Percentiles rank a stretch among this genome's conserved stretches.
Evolutionary conservation across 64 coral and sea anemone genomes (phyloP).

Genomic region (Exaiptasia diaphana): DNA sequence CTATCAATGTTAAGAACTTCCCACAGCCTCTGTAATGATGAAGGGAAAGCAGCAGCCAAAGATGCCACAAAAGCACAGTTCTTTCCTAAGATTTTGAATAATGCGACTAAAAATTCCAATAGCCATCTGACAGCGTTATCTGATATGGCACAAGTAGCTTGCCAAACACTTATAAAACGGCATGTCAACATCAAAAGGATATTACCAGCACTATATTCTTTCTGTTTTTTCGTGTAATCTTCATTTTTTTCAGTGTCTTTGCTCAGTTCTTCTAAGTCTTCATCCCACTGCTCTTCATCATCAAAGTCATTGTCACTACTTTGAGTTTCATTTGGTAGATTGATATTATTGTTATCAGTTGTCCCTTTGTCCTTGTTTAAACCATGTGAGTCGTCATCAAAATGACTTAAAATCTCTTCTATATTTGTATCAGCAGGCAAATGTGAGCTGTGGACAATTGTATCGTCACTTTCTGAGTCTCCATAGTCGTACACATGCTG

Average conservation of each 20-base stretch:
- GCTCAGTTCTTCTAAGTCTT: neutral
- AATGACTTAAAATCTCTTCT: neutral
- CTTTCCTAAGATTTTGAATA: neutral
- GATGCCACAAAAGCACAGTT: neutral
- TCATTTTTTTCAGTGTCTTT: neutral
- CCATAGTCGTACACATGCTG: neutral
- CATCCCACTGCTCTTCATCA: neutral
- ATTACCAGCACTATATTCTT: neutral
- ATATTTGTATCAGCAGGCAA: neutral
- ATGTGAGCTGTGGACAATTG: too few species aligned
- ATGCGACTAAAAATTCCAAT: neutral
- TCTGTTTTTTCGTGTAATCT: neutral
- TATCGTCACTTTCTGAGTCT: too few species aligned
- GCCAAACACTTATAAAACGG: neutral
- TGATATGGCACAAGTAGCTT: neutral
- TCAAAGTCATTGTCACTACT: neutral
- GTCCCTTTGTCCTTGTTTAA: neutral
- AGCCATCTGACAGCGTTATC: neutral
- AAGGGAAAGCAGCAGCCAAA: constrained; percentile 16
- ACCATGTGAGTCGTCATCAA: neutral
- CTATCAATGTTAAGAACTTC: constrained; percentile 17
- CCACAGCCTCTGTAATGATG: neutral
- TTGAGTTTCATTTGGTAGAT: neutral
- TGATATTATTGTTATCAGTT: neutral
- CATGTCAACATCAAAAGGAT: constrained; percentile 14